Conservation (phyloP, 2,888 invertebrate genomes). For the Synanthedon tipuliformis region DNA sequence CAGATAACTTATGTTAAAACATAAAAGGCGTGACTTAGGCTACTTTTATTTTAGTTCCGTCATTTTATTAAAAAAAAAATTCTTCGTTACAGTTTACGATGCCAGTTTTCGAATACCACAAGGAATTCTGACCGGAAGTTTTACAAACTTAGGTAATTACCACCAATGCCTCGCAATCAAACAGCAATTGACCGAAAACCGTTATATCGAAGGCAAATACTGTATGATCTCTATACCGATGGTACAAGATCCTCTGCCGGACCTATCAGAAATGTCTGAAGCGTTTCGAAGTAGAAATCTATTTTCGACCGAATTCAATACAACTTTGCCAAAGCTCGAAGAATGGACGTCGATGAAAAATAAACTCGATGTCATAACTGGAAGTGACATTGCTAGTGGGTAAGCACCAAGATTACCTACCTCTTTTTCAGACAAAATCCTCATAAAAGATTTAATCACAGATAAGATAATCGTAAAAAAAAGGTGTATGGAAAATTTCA, state of each 20-base stretch:
- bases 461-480: too few relatives aligned
- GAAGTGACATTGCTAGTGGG: background rate
- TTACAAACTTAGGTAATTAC: slow-evolving; percentile 6
- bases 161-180: slow-evolving; percentile 7
- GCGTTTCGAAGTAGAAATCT: background rate
- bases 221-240: slow-evolving; percentile 4
- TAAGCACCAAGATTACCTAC: too few relatives aligned
- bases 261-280: background rate
- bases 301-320: background rate
- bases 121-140: slow-evolving; percentile 3
- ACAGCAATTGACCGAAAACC: slow-evolving; percentile 3
- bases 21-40: too few relatives aligned
- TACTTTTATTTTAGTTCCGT: too few relatives aligned
- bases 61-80: background rate
- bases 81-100: slow-evolving; percentile 6
- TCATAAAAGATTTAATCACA: too few relatives aligned
- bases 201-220: slow-evolving; percentile 6
- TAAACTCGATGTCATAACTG: background rate
- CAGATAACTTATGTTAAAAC: too few relatives aligned
- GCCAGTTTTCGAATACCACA: slow-evolving; percentile 8
- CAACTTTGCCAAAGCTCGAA: background rate
- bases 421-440: too few relatives aligned
- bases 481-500: too few relatives aligned
- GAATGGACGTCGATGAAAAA: background rate
- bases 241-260: background rate